Evolutionary conservation across 2,888 invertebrate species (phyloP).

Genomic region (Subacronicta megacephala): DNA sequence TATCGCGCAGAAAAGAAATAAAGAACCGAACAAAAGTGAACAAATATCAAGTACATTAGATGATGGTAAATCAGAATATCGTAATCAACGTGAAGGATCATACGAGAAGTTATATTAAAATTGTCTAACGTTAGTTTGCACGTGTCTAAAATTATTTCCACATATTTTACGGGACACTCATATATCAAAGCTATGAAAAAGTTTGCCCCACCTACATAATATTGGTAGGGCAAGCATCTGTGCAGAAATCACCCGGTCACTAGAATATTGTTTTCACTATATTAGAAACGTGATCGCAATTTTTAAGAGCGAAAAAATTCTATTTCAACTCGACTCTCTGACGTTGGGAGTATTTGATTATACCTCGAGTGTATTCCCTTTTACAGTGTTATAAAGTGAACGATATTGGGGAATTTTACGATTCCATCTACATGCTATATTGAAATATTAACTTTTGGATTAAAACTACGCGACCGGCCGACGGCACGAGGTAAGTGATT

Average conservation of each 20-base stretch:
- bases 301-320: constrained; percentile 89
- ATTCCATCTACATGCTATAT: constrained; percentile 81
- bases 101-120: constrained; percentile 27
- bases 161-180: constrained; percentile 73
- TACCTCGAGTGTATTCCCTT: constrained; percentile 79
- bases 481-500: constrained; percentile 28
- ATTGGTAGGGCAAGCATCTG: constrained; percentile 86
- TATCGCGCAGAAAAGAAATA: constrained; percentile 54
- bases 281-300: constrained; percentile 90
- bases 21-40: constrained; percentile 34
- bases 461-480: constrained; percentile 59
- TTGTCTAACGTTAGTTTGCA: constrained; percentile 36
- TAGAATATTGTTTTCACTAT: constrained; percentile 91
- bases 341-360: constrained; percentile 86
- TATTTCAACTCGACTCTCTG: constrained; percentile 82
- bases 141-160: constrained; percentile 52
- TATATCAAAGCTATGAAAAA: constrained; percentile 83
- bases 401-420: constrained; percentile 82
- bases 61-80: constrained; percentile 12
- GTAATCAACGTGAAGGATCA: not conserved
- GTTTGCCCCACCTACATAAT: constrained; percentile 80
- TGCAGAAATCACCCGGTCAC: constrained; percentile 89
- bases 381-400: constrained; percentile 83
- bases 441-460: constrained; percentile 79
- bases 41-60: constrained; percentile 17